phyloP scores from a whole-genome alignment of 2,888 invertebrate species.

The Acronicta psi region DNA sequence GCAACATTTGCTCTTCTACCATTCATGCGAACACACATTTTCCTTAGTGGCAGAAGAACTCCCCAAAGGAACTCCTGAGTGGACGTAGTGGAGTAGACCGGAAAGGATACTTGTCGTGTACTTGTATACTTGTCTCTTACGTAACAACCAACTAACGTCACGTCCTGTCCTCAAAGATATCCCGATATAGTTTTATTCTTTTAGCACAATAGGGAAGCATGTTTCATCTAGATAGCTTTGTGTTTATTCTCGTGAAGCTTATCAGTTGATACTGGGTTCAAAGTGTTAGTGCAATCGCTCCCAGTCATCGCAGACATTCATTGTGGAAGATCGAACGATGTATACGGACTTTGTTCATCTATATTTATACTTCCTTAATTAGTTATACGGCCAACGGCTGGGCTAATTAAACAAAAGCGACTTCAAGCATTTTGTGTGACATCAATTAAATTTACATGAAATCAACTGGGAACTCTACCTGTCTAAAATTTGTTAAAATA shows the following conservation, averaged over 20 bases:
- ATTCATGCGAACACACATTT: too few relatives aligned
- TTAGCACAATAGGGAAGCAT: conserved; percentile 32
- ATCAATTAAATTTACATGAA: too few relatives aligned
- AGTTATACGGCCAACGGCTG: neutral
- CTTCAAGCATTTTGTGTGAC: too few relatives aligned
- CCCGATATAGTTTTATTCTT: neutral
- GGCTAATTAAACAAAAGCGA: neutral
- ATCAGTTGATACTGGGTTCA: conserved; percentile 20
- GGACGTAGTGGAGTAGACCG: too few relatives aligned
- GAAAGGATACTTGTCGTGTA: too few relatives aligned
- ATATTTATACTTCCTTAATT: conserved; percentile 18
- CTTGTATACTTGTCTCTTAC: conserved; percentile 5
- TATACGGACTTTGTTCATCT: conserved; percentile 1
- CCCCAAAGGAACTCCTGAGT: too few relatives aligned
- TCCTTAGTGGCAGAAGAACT: too few relatives aligned
- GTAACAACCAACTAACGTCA: conserved; percentile 21
- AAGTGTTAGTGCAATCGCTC: conserved; percentile 17
- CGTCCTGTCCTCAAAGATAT: conserved; percentile 29
- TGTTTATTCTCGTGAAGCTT: conserved; percentile 17
- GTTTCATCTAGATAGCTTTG: conserved; percentile 35
- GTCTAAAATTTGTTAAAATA: too few relatives aligned
- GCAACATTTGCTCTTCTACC: too few relatives aligned
- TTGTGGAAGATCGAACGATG: neutral
- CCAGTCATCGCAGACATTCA: conserved; percentile 29
- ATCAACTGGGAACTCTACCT: too few relatives aligned